Conservation (phyloP, 2,797 vertebrate species). For the Aulostomus chinensis region DNA sequence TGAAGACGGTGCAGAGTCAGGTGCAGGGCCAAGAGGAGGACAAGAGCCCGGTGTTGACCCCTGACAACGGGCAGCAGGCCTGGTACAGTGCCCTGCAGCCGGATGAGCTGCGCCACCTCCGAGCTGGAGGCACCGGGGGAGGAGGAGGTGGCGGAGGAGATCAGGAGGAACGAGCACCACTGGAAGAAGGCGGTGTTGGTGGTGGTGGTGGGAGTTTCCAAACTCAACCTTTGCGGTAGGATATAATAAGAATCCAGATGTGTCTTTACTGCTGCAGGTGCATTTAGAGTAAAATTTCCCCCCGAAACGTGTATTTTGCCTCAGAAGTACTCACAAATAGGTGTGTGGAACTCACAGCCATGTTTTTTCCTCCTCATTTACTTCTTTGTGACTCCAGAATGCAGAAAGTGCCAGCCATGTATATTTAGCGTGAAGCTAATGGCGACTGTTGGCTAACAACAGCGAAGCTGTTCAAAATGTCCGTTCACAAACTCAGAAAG, state of each 20-base stretch:
- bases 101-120: conserved; percentile 87
- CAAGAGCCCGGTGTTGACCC: conserved; percentile 87
- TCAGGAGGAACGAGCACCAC: conserved; percentile 55
- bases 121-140: conserved; percentile 63
- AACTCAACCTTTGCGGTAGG: conserved; percentile 87
- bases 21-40: conserved; percentile 82
- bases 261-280: background rate
- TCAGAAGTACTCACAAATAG: too few relatives aligned
- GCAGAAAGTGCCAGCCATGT: too few relatives aligned
- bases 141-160: conserved; percentile 53
- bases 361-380: too few relatives aligned
- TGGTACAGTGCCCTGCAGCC: conserved; percentile 92
- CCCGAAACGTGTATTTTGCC: too few relatives aligned
- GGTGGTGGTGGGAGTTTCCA: conserved; percentile 63
- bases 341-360: too few relatives aligned
- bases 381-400: too few relatives aligned
- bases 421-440: too few relatives aligned
- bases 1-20: conserved; percentile 83
- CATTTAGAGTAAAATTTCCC: too few relatives aligned
- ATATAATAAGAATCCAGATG: conserved; percentile 10
- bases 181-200: conserved; percentile 73
- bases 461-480: too few relatives aligned
- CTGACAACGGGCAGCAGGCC: conserved; percentile 79
- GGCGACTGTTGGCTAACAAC: too few relatives aligned
- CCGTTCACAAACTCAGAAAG: too few relatives aligned